A percentile compares a stretch with the other conserved stretches of the same genome.
Conservation (phyloP, 2,888 invertebrate genomes). For the Acanthacorydalis orientalis region DNA sequence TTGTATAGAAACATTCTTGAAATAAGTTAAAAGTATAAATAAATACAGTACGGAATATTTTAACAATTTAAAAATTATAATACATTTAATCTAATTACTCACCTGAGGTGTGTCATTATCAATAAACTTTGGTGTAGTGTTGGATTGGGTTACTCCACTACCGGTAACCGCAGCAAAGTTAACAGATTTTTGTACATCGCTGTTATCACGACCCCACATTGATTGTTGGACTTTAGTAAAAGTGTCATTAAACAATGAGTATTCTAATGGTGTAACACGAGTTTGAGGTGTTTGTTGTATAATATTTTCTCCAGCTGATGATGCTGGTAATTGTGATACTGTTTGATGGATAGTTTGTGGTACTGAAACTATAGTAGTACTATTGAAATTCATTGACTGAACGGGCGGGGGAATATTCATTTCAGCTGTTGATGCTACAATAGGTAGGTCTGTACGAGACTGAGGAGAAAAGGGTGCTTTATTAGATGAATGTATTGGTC, state of each 20-base stretch:
- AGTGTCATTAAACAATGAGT: constrained; percentile 73
- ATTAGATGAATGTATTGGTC: constrained; percentile 6
- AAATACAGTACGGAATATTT: too few relatives aligned
- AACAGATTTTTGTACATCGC: constrained; percentile 38
- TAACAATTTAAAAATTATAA: too few relatives aligned
- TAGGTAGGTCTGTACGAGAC: constrained; percentile 8
- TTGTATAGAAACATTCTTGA: too few relatives aligned
- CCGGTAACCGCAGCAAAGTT: constrained; percentile 59
- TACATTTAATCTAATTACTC: not conserved
- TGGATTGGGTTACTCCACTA: constrained; percentile 26
- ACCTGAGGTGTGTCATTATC: constrained; percentile 34
- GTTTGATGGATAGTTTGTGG: not conserved
- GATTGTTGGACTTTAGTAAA: constrained; percentile 47
- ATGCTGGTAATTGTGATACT: constrained; percentile 14
- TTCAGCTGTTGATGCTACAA: constrained; percentile 14
- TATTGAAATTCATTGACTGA: constrained; percentile 14
- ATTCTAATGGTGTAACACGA: constrained; percentile 44
- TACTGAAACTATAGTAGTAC: not conserved
- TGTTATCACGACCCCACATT: constrained; percentile 40
- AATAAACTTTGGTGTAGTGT: constrained; percentile 28
- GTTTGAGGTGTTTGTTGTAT: constrained; percentile 5
- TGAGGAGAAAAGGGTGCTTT: constrained; percentile 15
- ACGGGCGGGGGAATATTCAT: constrained; percentile 13
- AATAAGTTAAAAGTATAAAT: too few relatives aligned
- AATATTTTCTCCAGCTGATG: constrained; percentile 16